Conservation (phyloP, 1,140 invertebrate species). For the Drosophila bifasciata region DNA sequence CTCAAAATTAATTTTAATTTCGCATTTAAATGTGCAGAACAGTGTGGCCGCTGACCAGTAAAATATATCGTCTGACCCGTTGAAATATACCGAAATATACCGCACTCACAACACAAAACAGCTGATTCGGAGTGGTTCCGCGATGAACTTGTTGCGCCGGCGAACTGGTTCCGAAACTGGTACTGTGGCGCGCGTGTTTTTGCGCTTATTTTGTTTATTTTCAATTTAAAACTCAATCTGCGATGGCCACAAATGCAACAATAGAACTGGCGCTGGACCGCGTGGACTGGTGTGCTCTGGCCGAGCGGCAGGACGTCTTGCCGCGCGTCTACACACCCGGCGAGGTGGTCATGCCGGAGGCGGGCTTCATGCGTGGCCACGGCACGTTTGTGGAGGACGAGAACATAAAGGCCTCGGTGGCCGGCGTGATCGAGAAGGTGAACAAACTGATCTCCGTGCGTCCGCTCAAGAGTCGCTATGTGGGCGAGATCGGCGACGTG, state of each 20-base stretch:
- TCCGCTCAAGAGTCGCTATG: conserved; percentile 94
- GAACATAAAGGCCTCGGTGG: conserved; percentile 94
- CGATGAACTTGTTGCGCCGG: neutral
- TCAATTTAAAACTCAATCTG: no score
- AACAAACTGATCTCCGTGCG: conserved; percentile 97
- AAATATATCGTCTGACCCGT: no score
- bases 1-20: conserved; percentile 12
- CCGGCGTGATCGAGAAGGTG: conserved; percentile 96
- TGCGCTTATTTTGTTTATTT: conserved; percentile 4
- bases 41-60: no score
- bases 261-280: conserved; percentile 86
- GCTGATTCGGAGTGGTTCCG: conserved; percentile 5
- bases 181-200: conserved; percentile 24
- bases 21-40: conserved; percentile 9
- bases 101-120: conserved; percentile 18
- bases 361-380: conserved; percentile 97
- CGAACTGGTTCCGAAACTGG: conserved; percentile 18
- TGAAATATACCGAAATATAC: no score
- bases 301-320: conserved; percentile 85
- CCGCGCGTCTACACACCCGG: conserved; percentile 93
- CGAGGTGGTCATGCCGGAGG: conserved; percentile 91
- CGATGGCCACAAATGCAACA: conserved; percentile 67
- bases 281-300: conserved; percentile 86
- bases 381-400: conserved; percentile 96
- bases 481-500: conserved; percentile 98